These are phyloP conservation scores for Prionailurus bengalensis DNA, from an alignment of 2,113 vertebrate genomes.

Conservation along the genomic window DNA sequence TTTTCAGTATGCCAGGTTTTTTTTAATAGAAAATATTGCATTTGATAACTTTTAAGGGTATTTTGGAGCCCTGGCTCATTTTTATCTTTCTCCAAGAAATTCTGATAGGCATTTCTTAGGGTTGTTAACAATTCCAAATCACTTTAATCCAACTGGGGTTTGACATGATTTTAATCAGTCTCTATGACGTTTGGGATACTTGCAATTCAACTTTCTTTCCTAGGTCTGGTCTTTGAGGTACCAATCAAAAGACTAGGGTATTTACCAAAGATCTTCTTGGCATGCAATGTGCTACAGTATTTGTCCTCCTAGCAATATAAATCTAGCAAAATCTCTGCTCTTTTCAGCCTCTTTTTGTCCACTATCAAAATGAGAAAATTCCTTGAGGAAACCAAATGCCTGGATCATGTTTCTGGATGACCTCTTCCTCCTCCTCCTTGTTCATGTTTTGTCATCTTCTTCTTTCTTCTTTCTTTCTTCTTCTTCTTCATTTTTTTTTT, in stretches of 20 bases:
- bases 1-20: background rate
- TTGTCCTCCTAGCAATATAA: background rate
- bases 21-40: background rate
- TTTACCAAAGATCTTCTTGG: background rate
- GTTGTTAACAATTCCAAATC: background rate
- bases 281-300: background rate
- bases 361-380: conserved; percentile 23
- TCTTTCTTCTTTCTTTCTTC: background rate
- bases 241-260: background rate
- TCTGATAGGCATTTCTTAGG: background rate
- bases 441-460: background rate
- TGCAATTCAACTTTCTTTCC: background rate
- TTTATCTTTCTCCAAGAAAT: background rate
- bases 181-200: background rate
- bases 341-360: background rate
- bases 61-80: background rate
- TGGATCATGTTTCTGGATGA: background rate
- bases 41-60: background rate
- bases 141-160: background rate
- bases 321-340: background rate
- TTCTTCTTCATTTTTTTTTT: too few species aligned
- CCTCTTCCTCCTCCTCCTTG: background rate
- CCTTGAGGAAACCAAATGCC: background rate
- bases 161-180: background rate
- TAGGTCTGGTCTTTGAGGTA: background rate